phyloP scores from a whole-genome alignment of 2,888 invertebrate species.

The Leucophora obtusa region DNA sequence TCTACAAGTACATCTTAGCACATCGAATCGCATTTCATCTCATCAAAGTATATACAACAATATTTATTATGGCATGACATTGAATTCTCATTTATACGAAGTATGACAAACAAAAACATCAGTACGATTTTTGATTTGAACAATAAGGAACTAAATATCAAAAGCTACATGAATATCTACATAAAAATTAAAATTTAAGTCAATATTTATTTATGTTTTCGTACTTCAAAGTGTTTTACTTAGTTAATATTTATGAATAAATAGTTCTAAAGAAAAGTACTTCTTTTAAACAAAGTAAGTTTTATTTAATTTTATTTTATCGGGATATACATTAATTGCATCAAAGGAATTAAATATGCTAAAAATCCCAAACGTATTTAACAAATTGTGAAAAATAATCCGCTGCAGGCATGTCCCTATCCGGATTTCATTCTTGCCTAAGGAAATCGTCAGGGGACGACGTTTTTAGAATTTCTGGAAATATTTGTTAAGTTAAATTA shows the following conservation, averaged over 20 bases:
- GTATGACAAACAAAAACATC: background rate
- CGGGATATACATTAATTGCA: too few relatives aligned
- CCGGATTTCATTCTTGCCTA: too few relatives aligned
- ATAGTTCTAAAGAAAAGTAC: background rate
- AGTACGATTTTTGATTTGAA: background rate
- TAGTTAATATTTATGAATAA: background rate
- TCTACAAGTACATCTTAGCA: background rate
- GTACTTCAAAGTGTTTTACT: background rate
- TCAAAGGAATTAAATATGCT: too few relatives aligned
- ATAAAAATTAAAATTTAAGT: background rate
- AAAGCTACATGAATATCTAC: background rate
- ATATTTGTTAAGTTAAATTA: too few relatives aligned
- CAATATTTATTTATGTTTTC: background rate
- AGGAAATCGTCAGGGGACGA: too few relatives aligned
- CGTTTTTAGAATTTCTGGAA: too few relatives aligned
- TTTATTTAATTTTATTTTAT: too few relatives aligned
- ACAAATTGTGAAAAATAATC: too few relatives aligned
- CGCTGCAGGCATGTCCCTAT: too few relatives aligned
- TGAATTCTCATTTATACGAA: background rate
- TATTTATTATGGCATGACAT: background rate
- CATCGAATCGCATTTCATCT: too few relatives aligned
- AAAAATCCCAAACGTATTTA: too few relatives aligned
- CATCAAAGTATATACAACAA: background rate
- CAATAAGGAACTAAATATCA: conserved; percentile 1
- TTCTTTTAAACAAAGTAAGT: background rate